Base-by-base conservation (phyloP, 2,113 vertebrate species). In the Beaufortia kweichowensis region DNA sequence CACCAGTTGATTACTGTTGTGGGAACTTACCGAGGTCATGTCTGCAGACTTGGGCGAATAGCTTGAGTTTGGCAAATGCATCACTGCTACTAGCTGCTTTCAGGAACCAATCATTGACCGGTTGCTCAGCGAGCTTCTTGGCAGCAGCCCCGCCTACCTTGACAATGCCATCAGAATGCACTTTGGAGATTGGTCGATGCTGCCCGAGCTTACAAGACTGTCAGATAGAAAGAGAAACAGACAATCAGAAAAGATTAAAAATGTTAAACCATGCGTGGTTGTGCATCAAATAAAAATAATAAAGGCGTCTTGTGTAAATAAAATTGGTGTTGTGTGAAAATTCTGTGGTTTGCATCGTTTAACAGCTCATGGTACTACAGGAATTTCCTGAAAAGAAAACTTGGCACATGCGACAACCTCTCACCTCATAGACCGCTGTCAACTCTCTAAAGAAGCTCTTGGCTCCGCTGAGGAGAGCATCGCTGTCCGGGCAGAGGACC, bases 11-110 rank as follows among this genome's bases (percentile, higher is more conserved):
- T 15, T 46, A 6, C 11, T 43, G 4, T 26, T 1, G 26, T 15
- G 17, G 8, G 31, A 29, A 57, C 88, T 3, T 93, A 98, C 96
- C 96, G 62, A 98, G 91, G 84, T 97, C 95, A 1, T 98, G 96
- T 92, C 93, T 95, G 93, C 95, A 98, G 82, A 98, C 96, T 97
- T 98, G 96, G 84, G 96, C 96, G 55, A 98, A 98, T 66, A 98
- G 92, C 87, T 97, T 96, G 83, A 98, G 95, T 87, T 96, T 97
- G 85, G 94, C 93, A 91, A 97, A 98, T 0, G 96, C 92, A 78
- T 98, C 96, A 15, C 81, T 93, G 93, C 93, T 95, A 90, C 93
- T 93, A 82, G 93, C 88, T 73, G 94, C 91, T 85, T 97, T 96
- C 61, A 95, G 93, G 92, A 98, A 98, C 96, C 96, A 98, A 55